Evolutionary conservation across 2,888 invertebrate genomes (phyloP).

Genomic region (Ptychoptera albimana): DNA sequence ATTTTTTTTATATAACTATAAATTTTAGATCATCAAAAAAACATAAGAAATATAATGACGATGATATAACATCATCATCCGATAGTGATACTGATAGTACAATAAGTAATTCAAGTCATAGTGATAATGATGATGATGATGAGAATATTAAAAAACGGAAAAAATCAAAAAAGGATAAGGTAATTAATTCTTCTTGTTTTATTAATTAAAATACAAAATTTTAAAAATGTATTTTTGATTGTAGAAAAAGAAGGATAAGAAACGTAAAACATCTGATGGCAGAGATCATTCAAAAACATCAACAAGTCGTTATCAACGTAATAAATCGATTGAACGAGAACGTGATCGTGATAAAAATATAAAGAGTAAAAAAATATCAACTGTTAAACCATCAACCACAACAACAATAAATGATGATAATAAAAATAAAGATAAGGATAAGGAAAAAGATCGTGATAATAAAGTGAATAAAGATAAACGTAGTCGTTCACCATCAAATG

Average conservation of each 20-base stretch:
- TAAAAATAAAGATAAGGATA: not conserved
- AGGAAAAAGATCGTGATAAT: not conserved
- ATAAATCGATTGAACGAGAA: not conserved
- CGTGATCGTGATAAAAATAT: too few species aligned
- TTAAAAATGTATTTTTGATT: too few species aligned
- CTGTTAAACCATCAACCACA: not conserved
- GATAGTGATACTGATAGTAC: too few species aligned
- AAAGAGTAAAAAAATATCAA: too few species aligned
- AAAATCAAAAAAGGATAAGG: constrained; percentile 29
- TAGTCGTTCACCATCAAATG: constrained; percentile 20
- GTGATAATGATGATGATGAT: constrained; percentile 24
- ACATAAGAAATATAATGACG: too few species aligned
- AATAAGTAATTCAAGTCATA: constrained; percentile 26
- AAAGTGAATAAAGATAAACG: constrained; percentile 2
- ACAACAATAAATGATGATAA: too few species aligned
- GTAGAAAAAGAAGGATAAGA: not conserved
- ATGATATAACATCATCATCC: too few species aligned
- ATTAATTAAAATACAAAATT: constrained; percentile 2
- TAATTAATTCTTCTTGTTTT: too few species aligned
- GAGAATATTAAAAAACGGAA: constrained; percentile 17
- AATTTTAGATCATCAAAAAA: too few species aligned
- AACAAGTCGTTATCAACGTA: constrained; percentile 5
- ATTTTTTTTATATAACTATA: too few species aligned
- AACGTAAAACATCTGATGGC: constrained; percentile 13
- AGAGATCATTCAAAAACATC: constrained; percentile 14